These are phyloP conservation scores for Ceryle rudis DNA, from an alignment of 2,797 vertebrate species.

Conservation along the genomic window DNA sequence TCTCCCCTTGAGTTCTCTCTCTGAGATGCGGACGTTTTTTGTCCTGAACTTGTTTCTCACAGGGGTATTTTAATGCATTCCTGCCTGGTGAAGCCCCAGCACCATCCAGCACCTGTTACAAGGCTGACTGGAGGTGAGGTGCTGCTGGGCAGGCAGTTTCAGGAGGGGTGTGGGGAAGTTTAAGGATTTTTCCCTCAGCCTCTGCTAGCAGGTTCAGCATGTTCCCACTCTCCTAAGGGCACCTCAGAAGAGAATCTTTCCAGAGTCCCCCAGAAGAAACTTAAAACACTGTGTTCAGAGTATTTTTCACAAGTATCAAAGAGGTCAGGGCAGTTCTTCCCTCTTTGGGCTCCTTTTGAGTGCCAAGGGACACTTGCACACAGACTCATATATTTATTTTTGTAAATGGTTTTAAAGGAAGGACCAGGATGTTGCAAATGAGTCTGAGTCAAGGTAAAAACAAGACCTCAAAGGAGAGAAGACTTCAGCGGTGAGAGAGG, in stretches of 20 bases:
- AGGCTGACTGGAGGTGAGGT: not conserved
- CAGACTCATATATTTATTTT: not conserved
- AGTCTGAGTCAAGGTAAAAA: not conserved
- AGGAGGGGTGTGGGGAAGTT: not conserved
- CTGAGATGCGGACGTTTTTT: not conserved
- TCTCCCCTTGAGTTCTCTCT: not conserved
- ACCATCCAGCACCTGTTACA: not conserved
- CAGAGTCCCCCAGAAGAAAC: not conserved
- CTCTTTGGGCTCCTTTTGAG: not conserved
- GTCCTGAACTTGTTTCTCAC: not conserved
- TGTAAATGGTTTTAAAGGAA: not conserved
- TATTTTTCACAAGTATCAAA: not conserved
- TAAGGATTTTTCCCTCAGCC: not conserved
- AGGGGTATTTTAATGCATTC: not conserved
- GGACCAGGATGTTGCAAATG: not conserved
- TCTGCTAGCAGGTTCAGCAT: not conserved
- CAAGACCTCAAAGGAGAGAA: not conserved
- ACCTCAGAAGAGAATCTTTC: not conserved
- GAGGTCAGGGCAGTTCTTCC: not conserved
- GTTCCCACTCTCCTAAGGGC: not conserved
- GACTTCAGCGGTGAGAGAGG: not conserved
- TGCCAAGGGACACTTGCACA: not conserved
- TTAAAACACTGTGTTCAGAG: not conserved
- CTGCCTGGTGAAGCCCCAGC: not conserved
- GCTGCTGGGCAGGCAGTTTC: not conserved